Conservation (phyloP, 2,113 vertebrate species). For the Synchiropus splendidus region DNA sequence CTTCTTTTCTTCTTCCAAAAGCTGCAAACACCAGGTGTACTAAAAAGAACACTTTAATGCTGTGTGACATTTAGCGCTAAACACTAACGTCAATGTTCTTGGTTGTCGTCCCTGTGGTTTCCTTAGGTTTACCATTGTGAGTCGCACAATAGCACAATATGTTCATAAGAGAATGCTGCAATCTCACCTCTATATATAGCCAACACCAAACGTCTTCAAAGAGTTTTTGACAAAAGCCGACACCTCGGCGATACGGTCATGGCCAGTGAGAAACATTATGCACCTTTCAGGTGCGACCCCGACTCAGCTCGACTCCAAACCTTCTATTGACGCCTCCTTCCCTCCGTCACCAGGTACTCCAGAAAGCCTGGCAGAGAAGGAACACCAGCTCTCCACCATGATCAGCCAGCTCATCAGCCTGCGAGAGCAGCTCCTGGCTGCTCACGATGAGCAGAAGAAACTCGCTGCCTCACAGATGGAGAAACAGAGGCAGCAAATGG, state of each 20-base stretch:
- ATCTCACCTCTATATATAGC: conserved; percentile 28
- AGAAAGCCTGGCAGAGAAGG: conserved; percentile 96
- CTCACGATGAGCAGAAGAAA: conserved; percentile 97
- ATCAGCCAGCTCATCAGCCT: conserved; percentile 97
- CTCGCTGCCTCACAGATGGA: conserved; percentile 98
- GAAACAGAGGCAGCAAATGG: conserved; percentile 98
- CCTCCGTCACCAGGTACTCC: conserved; percentile 78
- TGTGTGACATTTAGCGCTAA: conserved; percentile 58
- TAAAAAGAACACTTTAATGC: conserved; percentile 44
- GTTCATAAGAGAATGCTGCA: conserved; percentile 21
- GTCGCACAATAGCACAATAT: conserved; percentile 31
- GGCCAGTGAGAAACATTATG: too few relatives aligned
- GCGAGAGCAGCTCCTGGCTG: conserved; percentile 94
- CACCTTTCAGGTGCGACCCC: too few relatives aligned
- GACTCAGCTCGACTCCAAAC: not conserved
- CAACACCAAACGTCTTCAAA: not conserved
- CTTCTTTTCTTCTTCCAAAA: conserved; percentile 46
- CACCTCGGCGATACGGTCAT: not conserved
- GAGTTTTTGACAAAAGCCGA: conserved; percentile 6
- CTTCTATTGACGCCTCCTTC: not conserved
- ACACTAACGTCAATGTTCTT: conserved; percentile 47
- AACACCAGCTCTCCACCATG: conserved; percentile 97
- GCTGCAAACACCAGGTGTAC: conserved; percentile 40
- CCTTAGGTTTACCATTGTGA: conserved; percentile 43
- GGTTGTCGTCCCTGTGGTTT: conserved; percentile 36